Evolutionary conservation across 2,888 invertebrate species (phyloP).

Genomic region (Polyommatus iphigenia): DNA sequence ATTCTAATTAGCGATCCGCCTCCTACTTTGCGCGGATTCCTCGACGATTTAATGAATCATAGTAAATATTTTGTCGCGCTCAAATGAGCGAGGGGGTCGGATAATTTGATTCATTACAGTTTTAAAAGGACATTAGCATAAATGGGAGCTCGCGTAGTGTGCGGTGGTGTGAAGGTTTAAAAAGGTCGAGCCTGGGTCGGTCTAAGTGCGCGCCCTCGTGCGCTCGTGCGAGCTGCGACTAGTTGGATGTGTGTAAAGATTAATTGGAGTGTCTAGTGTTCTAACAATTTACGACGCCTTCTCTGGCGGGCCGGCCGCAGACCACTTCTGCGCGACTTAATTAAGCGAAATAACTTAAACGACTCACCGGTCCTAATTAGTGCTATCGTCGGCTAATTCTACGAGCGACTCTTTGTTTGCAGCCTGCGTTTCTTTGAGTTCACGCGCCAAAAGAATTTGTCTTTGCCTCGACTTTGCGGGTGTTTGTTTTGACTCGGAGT

Average conservation of each 20-base stretch:
- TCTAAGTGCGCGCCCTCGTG: conserved; percentile 71
- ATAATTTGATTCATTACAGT: conserved; percentile 36
- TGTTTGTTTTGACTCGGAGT: conserved; percentile 68
- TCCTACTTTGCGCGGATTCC: conserved; percentile 43
- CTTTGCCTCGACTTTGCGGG: conserved; percentile 73
- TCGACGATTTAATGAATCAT: conserved; percentile 42
- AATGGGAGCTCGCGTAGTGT: conserved; percentile 36
- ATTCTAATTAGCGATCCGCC: conserved; percentile 45
- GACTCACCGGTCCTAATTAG: conserved; percentile 79
- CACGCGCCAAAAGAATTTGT: conserved; percentile 77
- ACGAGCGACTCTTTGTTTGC: conserved; percentile 75
- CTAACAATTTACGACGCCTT: conserved; percentile 76
- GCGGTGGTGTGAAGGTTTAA: conserved; percentile 57
- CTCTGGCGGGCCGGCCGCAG: conserved; percentile 72
- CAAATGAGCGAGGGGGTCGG: conserved; percentile 30
- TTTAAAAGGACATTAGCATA: conserved; percentile 33
- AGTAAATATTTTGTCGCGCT: conserved; percentile 40
- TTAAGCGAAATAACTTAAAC: conserved; percentile 80
- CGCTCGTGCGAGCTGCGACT: conserved; percentile 47
- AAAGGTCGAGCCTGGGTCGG: conserved; percentile 60
- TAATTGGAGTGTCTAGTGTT: conserved; percentile 78
- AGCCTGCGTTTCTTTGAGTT: conserved; percentile 71
- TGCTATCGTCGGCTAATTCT: conserved; percentile 77
- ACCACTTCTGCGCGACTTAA: conserved; percentile 79
- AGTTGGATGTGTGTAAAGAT: conserved; percentile 79